A percentile compares a stretch with the other conserved stretches of the same genome.
Conservation (phyloP, 2,797 vertebrate species). For the Muscicapa striata region DNA sequence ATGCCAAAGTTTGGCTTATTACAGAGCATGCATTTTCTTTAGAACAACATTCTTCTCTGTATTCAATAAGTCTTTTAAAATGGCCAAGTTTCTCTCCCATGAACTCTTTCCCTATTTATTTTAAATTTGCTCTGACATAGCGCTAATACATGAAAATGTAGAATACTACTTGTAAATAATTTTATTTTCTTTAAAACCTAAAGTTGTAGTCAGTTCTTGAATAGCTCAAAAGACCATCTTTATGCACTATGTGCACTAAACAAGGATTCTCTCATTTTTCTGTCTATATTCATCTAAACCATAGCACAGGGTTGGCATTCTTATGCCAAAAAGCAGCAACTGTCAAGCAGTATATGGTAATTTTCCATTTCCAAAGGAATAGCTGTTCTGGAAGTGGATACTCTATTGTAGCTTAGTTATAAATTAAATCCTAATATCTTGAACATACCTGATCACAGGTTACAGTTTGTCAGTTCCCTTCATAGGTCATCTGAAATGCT, state of each 20-base stretch:
- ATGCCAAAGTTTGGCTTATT: neutral
- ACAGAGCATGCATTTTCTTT: neutral
- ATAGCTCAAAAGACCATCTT: neutral
- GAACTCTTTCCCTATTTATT: neutral
- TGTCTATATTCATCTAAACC: neutral
- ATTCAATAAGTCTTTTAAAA: neutral
- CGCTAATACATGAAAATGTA: neutral
- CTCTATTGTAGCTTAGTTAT: neutral
- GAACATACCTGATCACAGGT: neutral
- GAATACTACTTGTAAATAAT: neutral
- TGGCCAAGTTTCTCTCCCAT: neutral
- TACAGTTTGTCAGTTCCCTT: neutral
- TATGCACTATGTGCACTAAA: neutral
- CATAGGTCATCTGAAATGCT: neutral
- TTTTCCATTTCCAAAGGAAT: neutral
- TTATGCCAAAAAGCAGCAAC: neutral
- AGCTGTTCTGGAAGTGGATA: neutral
- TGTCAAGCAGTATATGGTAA: neutral
- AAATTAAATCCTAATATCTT: neutral
- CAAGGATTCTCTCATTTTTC: neutral
- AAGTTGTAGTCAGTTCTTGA: neutral
- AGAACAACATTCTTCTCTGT: neutral
- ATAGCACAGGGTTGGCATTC: neutral
- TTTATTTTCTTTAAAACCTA: neutral
- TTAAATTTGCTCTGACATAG: neutral